These are phyloP conservation scores for Hyposmocoma kahamanoa DNA, from an alignment of 1,140 invertebrate genomes.

Conservation along the genomic window DNA sequence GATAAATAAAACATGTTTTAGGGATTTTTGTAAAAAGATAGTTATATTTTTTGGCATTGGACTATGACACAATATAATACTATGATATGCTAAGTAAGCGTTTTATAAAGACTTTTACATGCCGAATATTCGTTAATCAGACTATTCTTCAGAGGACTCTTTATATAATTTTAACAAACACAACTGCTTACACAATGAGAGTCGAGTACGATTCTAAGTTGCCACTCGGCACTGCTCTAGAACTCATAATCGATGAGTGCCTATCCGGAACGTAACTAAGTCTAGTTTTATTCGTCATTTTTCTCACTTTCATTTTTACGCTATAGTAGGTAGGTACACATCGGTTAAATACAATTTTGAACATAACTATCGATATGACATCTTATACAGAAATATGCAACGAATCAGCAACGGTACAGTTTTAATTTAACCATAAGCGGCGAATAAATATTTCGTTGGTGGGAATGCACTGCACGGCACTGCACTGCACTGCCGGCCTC, in stretches of 20 bases:
- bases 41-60: slow-evolving; percentile 74
- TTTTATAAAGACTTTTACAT: slow-evolving; percentile 74
- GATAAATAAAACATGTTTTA: slow-evolving; percentile 67
- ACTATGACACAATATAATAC: slow-evolving; percentile 74
- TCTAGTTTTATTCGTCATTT: slow-evolving; percentile 70
- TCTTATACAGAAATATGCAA: slow-evolving; percentile 69
- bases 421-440: slow-evolving; percentile 63
- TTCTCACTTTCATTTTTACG: slow-evolving; percentile 72
- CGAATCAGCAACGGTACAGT: slow-evolving; percentile 65
- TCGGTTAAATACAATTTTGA: slow-evolving; percentile 71
- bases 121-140: slow-evolving; percentile 73
- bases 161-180: slow-evolving; percentile 71
- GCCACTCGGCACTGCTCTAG: slow-evolving; percentile 56
- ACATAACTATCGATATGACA: slow-evolving; percentile 72
- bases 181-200: slow-evolving; percentile 71
- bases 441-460: slow-evolving; percentile 63
- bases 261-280: slow-evolving; percentile 69
- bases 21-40: slow-evolving; percentile 74
- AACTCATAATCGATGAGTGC: slow-evolving; percentile 57
- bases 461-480: slow-evolving; percentile 27
- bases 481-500: slow-evolving; percentile 14
- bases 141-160: slow-evolving; percentile 73
- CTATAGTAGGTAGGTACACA: slow-evolving; percentile 73
- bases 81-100: slow-evolving; percentile 74
- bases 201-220: slow-evolving; percentile 56